phyloP scores from a whole-genome alignment of 2,797 vertebrate species.

The Spatula clypeata region DNA sequence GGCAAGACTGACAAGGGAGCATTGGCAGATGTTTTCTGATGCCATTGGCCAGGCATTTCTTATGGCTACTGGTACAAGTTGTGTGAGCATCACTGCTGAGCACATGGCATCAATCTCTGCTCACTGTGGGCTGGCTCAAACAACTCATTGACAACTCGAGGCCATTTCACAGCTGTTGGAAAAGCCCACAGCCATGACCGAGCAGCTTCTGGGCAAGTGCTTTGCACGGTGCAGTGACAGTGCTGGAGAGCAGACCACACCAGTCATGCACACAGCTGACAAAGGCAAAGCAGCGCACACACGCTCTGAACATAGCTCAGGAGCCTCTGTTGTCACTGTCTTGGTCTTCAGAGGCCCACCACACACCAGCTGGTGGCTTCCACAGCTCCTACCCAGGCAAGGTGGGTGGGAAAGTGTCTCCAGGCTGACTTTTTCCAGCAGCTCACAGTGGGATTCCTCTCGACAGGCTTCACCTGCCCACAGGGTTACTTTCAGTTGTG shows the following conservation, averaged over 20 bases:
- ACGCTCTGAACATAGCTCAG: background rate
- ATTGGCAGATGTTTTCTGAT: background rate
- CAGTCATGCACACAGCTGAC: background rate
- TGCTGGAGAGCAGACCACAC: fast-evolving
- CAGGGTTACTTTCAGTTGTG: background rate
- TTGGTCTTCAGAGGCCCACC: background rate
- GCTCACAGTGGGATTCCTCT: background rate
- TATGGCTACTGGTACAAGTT: background rate
- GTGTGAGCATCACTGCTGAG: background rate
- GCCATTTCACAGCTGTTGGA: background rate
- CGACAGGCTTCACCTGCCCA: background rate
- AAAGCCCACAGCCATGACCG: background rate
- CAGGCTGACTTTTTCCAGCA: background rate
- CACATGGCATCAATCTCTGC: fast-evolving
- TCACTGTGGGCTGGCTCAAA: fast-evolving
- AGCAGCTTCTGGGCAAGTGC: background rate
- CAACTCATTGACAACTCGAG: fast-evolving
- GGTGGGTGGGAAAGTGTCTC: background rate
- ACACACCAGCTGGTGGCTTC: background rate
- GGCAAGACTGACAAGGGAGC: background rate
- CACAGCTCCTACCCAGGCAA: background rate
- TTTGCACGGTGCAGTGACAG: fast-evolving
- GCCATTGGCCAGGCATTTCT: background rate
- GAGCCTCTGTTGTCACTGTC: background rate
- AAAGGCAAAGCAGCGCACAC: background rate